phyloP scores from a whole-genome alignment of 2,797 vertebrate genomes.

The Calcarius lapponicus region DNA sequence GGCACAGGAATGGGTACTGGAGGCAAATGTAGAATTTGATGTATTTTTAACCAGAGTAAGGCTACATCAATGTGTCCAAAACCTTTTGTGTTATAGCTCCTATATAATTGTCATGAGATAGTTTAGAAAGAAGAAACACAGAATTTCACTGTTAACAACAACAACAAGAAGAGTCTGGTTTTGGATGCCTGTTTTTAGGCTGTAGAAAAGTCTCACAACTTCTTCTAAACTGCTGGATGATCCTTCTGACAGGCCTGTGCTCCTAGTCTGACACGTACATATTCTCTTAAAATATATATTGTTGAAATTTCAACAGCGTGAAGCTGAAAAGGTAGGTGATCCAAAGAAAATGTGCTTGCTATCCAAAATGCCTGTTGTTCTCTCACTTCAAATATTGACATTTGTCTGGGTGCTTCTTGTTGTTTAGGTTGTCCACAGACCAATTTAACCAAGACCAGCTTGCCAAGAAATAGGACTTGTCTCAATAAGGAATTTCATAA shows the following conservation, averaged over 20 bases:
- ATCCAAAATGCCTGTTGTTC: conserved; percentile 69
- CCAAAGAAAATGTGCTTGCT: conserved; percentile 74
- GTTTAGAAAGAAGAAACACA: not conserved
- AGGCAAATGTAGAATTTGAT: not conserved
- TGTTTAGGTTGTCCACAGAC: conserved; percentile 74
- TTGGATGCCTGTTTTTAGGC: not conserved
- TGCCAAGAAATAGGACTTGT: conserved; percentile 56
- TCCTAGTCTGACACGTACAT: not conserved
- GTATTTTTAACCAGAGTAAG: not conserved
- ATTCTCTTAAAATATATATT: conserved; percentile 21
- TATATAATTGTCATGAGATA: not conserved
- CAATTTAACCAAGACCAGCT: conserved; percentile 41
- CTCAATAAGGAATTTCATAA: conserved; percentile 60
- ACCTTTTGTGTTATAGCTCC: not conserved
- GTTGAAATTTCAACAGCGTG: conserved; percentile 40
- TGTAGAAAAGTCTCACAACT: not conserved
- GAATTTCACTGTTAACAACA: not conserved
- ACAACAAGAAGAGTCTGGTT: not conserved
- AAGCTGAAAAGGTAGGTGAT: conserved; percentile 47
- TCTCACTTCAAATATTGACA: conserved; percentile 75
- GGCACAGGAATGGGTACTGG: not conserved
- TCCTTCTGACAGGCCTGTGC: not conserved
- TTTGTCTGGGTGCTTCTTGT: conserved; percentile 72
- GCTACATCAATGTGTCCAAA: not conserved
- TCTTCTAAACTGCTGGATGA: not conserved